Evolutionary conservation across 2,113 vertebrate species (phyloP).

Genomic region (Eidolon helvum): DNA sequence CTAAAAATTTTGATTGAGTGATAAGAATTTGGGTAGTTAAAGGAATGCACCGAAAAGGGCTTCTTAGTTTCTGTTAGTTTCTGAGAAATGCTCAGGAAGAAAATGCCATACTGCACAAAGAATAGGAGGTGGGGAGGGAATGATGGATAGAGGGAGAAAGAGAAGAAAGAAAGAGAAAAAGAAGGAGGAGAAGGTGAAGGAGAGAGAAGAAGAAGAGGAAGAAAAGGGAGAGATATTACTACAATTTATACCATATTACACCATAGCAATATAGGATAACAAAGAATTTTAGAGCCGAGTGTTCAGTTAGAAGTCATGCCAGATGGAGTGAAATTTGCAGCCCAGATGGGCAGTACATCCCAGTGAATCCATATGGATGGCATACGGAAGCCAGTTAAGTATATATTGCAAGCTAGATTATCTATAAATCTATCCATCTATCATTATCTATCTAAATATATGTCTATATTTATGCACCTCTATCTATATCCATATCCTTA

Average conservation of each 20-base stretch:
- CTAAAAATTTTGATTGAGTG: neutral
- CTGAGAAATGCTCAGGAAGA: neutral
- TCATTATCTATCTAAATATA: neutral
- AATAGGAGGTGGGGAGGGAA: neutral
- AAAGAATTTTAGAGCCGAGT: constrained; percentile 36
- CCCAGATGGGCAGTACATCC: constrained; percentile 38
- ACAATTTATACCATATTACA: neutral
- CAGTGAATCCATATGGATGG: neutral
- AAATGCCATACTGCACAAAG: neutral
- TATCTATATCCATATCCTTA: neutral
- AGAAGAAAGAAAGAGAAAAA: neutral
- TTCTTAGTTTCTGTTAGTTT: constrained; percentile 11
- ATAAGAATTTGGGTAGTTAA: neutral
- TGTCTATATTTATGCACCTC: neutral
- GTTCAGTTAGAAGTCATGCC: constrained; percentile 28
- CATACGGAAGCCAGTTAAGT: neutral
- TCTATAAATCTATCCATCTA: neutral
- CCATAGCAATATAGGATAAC: neutral
- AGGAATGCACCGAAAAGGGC: neutral
- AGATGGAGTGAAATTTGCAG: constrained; percentile 40
- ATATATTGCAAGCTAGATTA: neutral
- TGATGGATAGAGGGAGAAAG: neutral
- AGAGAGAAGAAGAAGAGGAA: no score
- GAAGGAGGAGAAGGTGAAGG: no score
- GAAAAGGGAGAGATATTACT: neutral